phyloP scores from a whole-genome alignment of 2,888 invertebrate species.

The Caenorhabditis angaria region DNA sequence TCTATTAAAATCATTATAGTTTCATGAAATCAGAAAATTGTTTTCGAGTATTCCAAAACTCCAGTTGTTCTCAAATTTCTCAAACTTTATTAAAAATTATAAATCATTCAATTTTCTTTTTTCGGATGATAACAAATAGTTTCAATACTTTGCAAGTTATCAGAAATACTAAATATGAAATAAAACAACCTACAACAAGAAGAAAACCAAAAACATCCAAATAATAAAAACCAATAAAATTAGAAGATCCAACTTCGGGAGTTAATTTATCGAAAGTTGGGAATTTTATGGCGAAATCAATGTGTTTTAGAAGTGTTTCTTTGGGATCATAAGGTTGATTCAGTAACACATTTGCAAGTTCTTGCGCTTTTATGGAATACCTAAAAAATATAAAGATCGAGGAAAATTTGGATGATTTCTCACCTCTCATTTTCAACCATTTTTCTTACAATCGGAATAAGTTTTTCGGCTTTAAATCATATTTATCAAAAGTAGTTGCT shows the following conservation, averaged over 20 bases:
- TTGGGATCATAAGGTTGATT: constrained; percentile 38
- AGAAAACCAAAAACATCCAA: constrained; percentile 16
- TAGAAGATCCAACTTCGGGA: constrained; percentile 14
- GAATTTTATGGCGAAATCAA: constrained; percentile 34
- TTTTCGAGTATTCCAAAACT: too few species aligned
- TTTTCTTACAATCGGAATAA: too few species aligned
- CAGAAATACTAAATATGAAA: too few species aligned
- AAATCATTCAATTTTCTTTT: too few species aligned
- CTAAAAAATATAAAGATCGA: constrained; percentile 4
- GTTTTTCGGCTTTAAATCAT: too few species aligned
- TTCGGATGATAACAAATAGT: too few species aligned
- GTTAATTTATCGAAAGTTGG: constrained; percentile 21
- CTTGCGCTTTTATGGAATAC: constrained; percentile 12
- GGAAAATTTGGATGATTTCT: neutral
- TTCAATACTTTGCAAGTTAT: too few species aligned
- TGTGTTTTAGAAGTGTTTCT: constrained; percentile 20
- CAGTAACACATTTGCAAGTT: constrained; percentile 11
- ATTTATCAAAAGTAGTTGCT: neutral
- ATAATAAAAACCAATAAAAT: constrained; percentile 23
- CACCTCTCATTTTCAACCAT: constrained; percentile 1
- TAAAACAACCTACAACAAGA: neutral
- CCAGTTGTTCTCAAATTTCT: too few species aligned
- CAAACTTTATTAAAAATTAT: too few species aligned
- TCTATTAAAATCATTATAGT: too few species aligned
- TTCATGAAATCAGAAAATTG: too few species aligned